Conservation (phyloP, 2,113 vertebrate species). For the Pimephales promelas region DNA sequence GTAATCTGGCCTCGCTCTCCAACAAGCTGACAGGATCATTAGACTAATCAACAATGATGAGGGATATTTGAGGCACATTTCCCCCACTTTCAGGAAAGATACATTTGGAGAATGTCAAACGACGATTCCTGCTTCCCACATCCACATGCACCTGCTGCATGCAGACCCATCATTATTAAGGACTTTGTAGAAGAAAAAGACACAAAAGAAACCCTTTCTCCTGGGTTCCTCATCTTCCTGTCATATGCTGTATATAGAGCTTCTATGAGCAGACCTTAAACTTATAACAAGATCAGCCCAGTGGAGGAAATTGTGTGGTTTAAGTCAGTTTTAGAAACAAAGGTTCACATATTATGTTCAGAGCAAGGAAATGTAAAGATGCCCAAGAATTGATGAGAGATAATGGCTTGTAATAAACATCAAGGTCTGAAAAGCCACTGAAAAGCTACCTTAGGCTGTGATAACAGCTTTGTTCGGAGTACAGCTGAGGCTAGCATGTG, state of each 20-base stretch:
- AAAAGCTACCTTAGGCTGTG: neutral
- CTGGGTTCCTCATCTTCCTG: neutral
- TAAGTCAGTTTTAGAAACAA: neutral
- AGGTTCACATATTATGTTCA: neutral
- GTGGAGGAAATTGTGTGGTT: neutral
- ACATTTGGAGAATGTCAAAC: conserved; percentile 35
- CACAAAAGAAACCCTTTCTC: neutral
- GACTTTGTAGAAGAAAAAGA: conserved; percentile 16
- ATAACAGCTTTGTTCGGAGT: neutral
- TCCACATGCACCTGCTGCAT: conserved; percentile 7
- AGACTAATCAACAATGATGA: conserved; percentile 35
- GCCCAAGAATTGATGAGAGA: neutral
- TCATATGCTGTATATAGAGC: conserved; percentile 5
- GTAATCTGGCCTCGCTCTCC: conserved; percentile 19
- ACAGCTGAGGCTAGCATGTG: neutral
- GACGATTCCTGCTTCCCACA: neutral
- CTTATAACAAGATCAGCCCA: neutral
- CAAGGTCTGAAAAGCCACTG: neutral
- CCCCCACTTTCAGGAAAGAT: conserved; percentile 22
- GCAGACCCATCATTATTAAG: conserved; percentile 29
- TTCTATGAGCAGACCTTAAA: neutral
- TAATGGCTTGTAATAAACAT: conserved; percentile 13
- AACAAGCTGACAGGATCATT: conserved; percentile 40
- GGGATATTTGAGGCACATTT: conserved; percentile 42
- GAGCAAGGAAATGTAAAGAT: neutral